Percentiles rank a stretch among this genome's conserved stretches.
phyloP scores from a whole-genome alignment of 2,797 vertebrate genomes.

The Smutsia gigantea region DNA sequence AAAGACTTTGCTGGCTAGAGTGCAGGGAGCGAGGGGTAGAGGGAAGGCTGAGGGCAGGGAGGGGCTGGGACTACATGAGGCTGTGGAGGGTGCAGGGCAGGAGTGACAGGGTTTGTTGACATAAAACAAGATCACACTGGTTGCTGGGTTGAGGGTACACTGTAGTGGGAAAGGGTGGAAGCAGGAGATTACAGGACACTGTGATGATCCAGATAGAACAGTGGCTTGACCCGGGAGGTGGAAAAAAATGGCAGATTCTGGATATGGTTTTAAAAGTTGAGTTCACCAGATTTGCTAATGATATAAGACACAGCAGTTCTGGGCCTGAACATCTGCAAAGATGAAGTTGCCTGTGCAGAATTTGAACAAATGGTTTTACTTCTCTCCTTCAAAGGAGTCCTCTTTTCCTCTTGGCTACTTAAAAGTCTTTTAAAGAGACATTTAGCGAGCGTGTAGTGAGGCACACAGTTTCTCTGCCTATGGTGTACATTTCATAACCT shows the following conservation, averaged over 20 bases:
- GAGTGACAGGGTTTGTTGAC: background rate
- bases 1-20: background rate
- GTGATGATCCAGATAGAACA: background rate
- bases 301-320: background rate
- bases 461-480: fast-evolving
- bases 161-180: background rate
- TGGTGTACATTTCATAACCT: background rate
- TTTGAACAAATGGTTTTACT: background rate
- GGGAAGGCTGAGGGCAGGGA: background rate
- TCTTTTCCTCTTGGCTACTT: too few species aligned
- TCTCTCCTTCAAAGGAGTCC: background rate
- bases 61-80: background rate
- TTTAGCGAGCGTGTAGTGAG: background rate
- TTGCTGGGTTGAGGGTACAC: background rate
- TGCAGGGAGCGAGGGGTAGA: background rate
- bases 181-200: background rate
- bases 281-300: background rate
- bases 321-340: background rate
- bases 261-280: background rate
- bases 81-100: background rate
- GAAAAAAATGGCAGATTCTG: background rate
- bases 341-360: background rate
- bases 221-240: background rate
- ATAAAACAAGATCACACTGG: background rate
- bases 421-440: background rate